Percentiles rank a stretch among this genome's conserved stretches.
Conservation (phyloP, 2,888 invertebrate species). For the Proisotoma minuta region DNA sequence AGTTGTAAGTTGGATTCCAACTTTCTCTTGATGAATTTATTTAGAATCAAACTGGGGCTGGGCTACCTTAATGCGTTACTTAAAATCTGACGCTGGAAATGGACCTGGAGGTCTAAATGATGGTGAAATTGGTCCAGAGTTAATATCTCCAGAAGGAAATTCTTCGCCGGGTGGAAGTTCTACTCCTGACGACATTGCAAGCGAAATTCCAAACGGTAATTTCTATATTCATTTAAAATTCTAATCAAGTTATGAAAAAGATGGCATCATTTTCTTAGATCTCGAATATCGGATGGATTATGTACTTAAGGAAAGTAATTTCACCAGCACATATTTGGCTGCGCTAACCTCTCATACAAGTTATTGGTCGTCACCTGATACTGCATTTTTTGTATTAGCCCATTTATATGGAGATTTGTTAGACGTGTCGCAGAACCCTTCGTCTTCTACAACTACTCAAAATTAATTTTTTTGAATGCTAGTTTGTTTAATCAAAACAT, state of each 20-base stretch:
- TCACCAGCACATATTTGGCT: constrained; percentile 59
- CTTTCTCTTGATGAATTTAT: background rate
- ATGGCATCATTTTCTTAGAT: constrained; percentile 50
- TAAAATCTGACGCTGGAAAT: background rate
- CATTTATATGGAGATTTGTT: constrained; percentile 38
- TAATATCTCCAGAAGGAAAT: constrained; percentile 12
- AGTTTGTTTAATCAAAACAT: too few species aligned
- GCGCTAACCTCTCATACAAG: constrained; percentile 62
- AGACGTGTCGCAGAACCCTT: constrained; percentile 15
- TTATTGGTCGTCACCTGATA: constrained; percentile 63
- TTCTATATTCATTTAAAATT: too few species aligned
- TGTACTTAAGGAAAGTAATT: constrained; percentile 57
- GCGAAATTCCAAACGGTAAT: constrained; percentile 12
- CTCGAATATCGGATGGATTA: constrained; percentile 60
- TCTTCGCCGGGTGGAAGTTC: constrained; percentile 7
- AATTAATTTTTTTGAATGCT: too few species aligned
- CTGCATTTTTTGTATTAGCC: constrained; percentile 58
- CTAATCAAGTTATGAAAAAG: constrained; percentile 1
- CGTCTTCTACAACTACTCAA: background rate
- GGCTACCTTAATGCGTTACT: constrained; percentile 6
- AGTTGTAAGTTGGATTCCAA: too few species aligned
- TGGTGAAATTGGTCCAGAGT: constrained; percentile 3
- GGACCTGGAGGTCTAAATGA: constrained; percentile 1
- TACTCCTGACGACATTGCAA: constrained; percentile 6
- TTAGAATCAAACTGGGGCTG: constrained; percentile 26